Conservation (phyloP, 1,140 invertebrate genomes). For the Pseudomyrmex gracilis region DNA sequence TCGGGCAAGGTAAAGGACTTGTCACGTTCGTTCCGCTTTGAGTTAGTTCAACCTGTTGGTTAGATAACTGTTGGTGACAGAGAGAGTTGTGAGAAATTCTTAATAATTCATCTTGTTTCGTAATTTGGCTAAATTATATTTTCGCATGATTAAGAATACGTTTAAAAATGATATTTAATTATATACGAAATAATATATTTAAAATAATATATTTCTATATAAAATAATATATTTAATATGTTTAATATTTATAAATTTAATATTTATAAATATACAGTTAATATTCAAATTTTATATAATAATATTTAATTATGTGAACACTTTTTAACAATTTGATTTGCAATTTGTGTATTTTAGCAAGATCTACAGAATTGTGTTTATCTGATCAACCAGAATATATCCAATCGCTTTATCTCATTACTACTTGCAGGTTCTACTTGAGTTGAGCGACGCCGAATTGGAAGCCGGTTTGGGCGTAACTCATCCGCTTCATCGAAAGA, state of each 20-base stretch:
- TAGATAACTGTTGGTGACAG: not conserved
- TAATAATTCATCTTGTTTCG: too few relatives aligned
- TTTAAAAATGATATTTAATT: too few relatives aligned
- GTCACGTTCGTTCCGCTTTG: constrained; percentile 17
- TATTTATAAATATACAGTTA: too few relatives aligned
- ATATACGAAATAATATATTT: too few relatives aligned
- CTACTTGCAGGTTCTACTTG: constrained; percentile 91
- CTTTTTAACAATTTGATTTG: too few relatives aligned
- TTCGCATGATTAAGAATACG: too few relatives aligned
- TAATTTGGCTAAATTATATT: too few relatives aligned
- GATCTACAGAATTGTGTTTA: not conserved
- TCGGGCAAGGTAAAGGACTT: constrained; percentile 92
- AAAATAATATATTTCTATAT: too few relatives aligned
- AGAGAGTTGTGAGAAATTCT: not conserved
- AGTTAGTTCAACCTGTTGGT: constrained; percentile 17
- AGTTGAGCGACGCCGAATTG: constrained; percentile 94
- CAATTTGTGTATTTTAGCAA: not conserved
- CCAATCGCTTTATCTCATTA: not conserved
- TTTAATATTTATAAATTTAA: too few relatives aligned
- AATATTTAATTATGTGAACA: too few relatives aligned
- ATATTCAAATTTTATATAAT: too few relatives aligned
- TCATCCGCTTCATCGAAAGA: constrained; percentile 96
- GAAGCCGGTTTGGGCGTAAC: constrained; percentile 94
- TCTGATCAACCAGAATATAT: not conserved
- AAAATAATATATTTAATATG: too few relatives aligned